These are phyloP conservation scores for Andricus curvator DNA, from an alignment of 2,888 invertebrate species.

Conservation along the genomic window DNA sequence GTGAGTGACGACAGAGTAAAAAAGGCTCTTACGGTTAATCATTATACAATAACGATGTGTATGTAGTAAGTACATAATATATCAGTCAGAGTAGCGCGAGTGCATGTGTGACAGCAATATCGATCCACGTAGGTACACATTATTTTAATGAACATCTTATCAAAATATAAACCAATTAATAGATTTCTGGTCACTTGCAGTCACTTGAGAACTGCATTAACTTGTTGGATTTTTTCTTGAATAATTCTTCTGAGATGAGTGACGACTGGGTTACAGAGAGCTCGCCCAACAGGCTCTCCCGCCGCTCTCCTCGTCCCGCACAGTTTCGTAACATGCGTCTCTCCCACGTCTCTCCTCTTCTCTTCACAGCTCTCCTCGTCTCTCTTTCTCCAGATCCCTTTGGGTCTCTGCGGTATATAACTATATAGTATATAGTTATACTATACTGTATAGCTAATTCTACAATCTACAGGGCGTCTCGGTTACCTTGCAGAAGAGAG, in stretches of 20 bases:
- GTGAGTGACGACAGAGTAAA: no score
- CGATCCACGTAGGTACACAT: no score
- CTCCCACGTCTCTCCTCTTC: slow-evolving; percentile 48
- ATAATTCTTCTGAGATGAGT: not conserved
- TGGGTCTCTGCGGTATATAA: slow-evolving; percentile 27
- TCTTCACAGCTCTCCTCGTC: slow-evolving; percentile 40
- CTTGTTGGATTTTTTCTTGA: slow-evolving; percentile 1
- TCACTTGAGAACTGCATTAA: slow-evolving; percentile 24
- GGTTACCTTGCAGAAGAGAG: slow-evolving; percentile 50
- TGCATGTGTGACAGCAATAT: no score
- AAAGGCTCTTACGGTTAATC: no score
- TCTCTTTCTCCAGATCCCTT: slow-evolving; percentile 39
- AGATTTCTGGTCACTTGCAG: not conserved
- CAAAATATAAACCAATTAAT: slow-evolving; percentile 11
- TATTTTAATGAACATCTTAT: no score
- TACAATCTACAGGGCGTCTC: slow-evolving; percentile 47
- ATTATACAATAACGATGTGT: no score
- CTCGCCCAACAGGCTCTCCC: slow-evolving; percentile 65
- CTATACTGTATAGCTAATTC: not conserved
- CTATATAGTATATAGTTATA: not conserved
- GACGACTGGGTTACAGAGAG: slow-evolving; percentile 53
- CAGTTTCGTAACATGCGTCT: slow-evolving; percentile 71
- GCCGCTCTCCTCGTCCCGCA: slow-evolving; percentile 58
- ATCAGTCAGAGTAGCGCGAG: no score
- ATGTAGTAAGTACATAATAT: no score